Evolutionary conservation across 2,113 vertebrate species (phyloP).

Genomic region (Clupea harengus): DNA sequence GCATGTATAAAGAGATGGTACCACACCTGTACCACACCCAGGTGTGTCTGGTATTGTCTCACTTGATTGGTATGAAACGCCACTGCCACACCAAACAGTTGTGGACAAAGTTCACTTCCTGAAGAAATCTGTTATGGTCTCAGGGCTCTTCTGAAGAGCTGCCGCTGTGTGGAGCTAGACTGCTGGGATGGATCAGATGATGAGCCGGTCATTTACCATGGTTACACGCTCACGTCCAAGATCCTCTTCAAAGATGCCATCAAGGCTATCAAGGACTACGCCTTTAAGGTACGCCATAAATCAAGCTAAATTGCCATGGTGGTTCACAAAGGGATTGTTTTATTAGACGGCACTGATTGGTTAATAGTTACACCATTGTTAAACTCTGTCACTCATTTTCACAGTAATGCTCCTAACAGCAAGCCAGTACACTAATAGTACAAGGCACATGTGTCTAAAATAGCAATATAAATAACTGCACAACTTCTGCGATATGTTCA

Average conservation of each 20-base stretch:
- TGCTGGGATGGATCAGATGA: slow-evolving; percentile 90
- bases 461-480: too few relatives aligned
- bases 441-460: too few relatives aligned
- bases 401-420: too few relatives aligned
- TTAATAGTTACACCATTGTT: not conserved
- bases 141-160: slow-evolving; percentile 85
- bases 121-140: too few relatives aligned
- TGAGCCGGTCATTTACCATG: slow-evolving; percentile 92
- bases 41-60: too few relatives aligned
- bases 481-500: too few relatives aligned
- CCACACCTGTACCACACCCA: not conserved
- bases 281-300: slow-evolving; percentile 85
- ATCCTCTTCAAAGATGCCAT: slow-evolving; percentile 92
- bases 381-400: not conserved
- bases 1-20: not conserved
- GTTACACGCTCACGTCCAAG: slow-evolving; percentile 93
- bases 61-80: too few relatives aligned
- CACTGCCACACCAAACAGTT: too few relatives aligned
- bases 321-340: not conserved
- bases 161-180: slow-evolving; percentile 94
- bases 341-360: slow-evolving; percentile 1
- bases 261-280: slow-evolving; percentile 87
- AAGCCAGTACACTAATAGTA: too few relatives aligned
- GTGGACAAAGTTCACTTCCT: too few relatives aligned
- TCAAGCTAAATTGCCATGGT: not conserved